Evolutionary conservation across 2,888 invertebrate genomes (phyloP), one percentile per base, ranked within the genome.

Genomic region (Siphonodentalium dalli): DNA sequence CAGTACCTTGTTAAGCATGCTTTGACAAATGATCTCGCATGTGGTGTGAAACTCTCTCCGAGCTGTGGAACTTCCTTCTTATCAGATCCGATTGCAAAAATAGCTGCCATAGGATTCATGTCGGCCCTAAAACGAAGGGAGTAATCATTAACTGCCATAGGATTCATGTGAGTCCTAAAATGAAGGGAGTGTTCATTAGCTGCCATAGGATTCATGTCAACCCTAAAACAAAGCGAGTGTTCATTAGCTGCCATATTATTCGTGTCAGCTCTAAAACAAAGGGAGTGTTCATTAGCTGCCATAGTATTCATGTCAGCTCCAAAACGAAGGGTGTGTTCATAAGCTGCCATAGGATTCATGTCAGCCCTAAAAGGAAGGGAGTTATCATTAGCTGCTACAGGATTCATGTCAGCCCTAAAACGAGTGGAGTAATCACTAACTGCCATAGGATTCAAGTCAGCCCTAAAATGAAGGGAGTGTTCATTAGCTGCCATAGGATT

Each of bases 361-460:
- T n/a, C n/a, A n/a, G n/a, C n/a, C n/a, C n/a, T n/a, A n/a, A n/a
- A n/a, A n/a, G n/a, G n/a, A n/a, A n/a, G n/a, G n/a, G n/a, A n/a
- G n/a, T n/a, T n/a, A n/a, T n/a, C n/a, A n/a, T n/a, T 79, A 54
- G 82, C 82, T n/a, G 82, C 78, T 70, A 79, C 74, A 2, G 79
- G 80, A 48, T 73, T 72, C 72, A 80, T 74, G 26, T 82, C 74
- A 31, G 77, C 72, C 79, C 75, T 74, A 56, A 18, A 59, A 31
- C 38, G 5, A 20, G 35, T 49, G 29, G 4, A 35, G 13, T 27
- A 7, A 15, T 5, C 27, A 34, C 6, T 27, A 27, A 42, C n/a
- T n/a, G n/a, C n/a, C n/a, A n/a, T n/a, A n/a, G n/a, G n/a, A n/a
- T n/a, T n/a, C n/a, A n/a, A n/a, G n/a, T 18, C 8, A 20, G 7